Conservation (phyloP, 2,797 vertebrate genomes). For the Sebastiscus albofasciatus region DNA sequence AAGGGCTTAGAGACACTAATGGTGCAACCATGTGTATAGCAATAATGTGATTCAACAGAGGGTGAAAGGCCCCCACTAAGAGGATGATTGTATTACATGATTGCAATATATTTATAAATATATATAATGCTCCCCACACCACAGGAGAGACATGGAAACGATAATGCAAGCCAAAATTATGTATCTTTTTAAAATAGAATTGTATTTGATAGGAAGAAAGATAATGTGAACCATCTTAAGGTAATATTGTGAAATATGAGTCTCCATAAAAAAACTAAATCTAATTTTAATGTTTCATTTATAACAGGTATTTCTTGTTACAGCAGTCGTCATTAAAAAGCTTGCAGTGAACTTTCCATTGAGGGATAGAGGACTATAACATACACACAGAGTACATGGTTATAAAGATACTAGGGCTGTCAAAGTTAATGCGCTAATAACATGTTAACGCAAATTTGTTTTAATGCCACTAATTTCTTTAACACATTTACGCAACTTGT, state of each 20-base stretch:
- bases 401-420: too few relatives aligned
- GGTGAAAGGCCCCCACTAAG: slow-evolving; percentile 35
- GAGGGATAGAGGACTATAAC: not conserved
- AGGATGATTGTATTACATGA: slow-evolving; percentile 50
- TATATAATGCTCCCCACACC: slow-evolving; percentile 1
- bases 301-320: not conserved
- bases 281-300: not conserved
- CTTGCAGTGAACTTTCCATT: not conserved
- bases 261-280: not conserved
- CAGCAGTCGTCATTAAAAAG: not conserved
- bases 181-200: slow-evolving; percentile 24
- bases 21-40: not conserved
- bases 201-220: not conserved
- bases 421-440: too few relatives aligned
- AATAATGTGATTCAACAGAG: slow-evolving; percentile 38
- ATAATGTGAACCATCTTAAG: not conserved
- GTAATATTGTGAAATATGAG: slow-evolving; percentile 8
- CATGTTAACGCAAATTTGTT: too few relatives aligned
- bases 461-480: too few relatives aligned
- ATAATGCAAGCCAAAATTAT: slow-evolving; percentile 24
- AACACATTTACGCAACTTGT: too few relatives aligned
- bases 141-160: not conserved
- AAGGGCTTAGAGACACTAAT: not conserved
- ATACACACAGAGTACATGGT: not conserved
- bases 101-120: slow-evolving; percentile 7